Evolutionary conservation across 2,113 vertebrate genomes (phyloP), one percentile per base, ranked within the genome.

Genomic region (Plotosus lineatus): DNA sequence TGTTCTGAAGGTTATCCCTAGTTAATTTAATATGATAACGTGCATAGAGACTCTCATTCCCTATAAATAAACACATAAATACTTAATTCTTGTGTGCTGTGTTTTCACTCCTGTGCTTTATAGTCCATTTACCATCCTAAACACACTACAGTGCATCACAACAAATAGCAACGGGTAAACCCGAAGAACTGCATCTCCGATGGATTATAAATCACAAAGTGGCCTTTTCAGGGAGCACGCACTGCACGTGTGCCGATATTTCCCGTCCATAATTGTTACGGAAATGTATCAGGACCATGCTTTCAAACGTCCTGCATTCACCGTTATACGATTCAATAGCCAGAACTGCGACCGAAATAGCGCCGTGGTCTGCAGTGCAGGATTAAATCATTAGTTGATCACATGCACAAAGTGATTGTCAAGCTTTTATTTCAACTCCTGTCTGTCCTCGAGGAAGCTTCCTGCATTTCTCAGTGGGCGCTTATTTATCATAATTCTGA

Each of bases 401-500:
- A 42, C 53, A 77, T 40, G 26, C 90, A 93, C 92, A 92, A 93
- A 92, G 92, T 91, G 92, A 95, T 85, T 88, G 77, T 79, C 84
- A 90, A 90, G 91, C 90, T 91, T 93, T 90, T 90, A 92, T 93
- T 91, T 91, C 91, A 91, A 94, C 90, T 93, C 93, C 90, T 92
- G 88, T 88, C 89, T 89, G 87, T 93, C 90, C 90, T 89, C 87
- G 90, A 80, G 81, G 90, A 92, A 94, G 90, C 90, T 91, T 79
- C 80, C 92, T 94, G 91, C 93, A 92, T 94, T 93, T 93, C 94
- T 94, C 93, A 92, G 93, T 95, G 93, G 93, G 90, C 91, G 92
- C 94, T n/a, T 93, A 98, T 98, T 95, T 93, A 94, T 97, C 96
- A 98, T 92, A 92, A 90, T 90, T 92, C 92, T 95, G 95, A 98